phyloP scores from a whole-genome alignment of 2,113 vertebrate genomes.

The Lophochroa leadbeateri region DNA sequence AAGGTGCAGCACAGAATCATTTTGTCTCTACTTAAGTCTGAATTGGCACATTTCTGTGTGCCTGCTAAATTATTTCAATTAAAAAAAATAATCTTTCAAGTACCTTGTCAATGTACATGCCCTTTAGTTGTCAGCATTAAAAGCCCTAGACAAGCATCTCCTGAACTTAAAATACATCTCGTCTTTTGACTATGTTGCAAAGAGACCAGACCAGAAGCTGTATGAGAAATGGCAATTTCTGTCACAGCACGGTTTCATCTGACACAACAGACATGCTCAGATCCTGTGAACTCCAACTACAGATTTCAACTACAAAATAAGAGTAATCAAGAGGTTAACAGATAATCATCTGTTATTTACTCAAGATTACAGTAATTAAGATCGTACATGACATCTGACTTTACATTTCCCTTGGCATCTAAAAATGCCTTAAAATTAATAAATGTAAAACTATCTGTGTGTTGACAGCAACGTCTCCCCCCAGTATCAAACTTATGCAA shows the following conservation, averaged over 20 bases:
- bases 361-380: background rate
- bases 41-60: background rate
- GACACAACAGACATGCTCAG: background rate
- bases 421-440: background rate
- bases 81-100: background rate
- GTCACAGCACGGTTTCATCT: background rate
- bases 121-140: background rate
- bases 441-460: background rate
- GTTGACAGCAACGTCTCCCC: background rate
- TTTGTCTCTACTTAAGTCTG: background rate
- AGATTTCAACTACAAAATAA: background rate
- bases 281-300: background rate
- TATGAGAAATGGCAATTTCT: background rate
- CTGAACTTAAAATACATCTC: background rate
- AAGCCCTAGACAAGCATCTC: background rate
- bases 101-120: background rate
- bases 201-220: background rate
- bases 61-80: background rate
- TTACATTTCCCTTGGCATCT: background rate
- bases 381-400: background rate
- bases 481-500: background rate
- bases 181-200: background rate
- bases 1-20: background rate
- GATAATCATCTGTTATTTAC: background rate
- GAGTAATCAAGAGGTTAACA: background rate